phyloP scores from a whole-genome alignment of 2,113 vertebrate genomes.

The Naja naja region DNA sequence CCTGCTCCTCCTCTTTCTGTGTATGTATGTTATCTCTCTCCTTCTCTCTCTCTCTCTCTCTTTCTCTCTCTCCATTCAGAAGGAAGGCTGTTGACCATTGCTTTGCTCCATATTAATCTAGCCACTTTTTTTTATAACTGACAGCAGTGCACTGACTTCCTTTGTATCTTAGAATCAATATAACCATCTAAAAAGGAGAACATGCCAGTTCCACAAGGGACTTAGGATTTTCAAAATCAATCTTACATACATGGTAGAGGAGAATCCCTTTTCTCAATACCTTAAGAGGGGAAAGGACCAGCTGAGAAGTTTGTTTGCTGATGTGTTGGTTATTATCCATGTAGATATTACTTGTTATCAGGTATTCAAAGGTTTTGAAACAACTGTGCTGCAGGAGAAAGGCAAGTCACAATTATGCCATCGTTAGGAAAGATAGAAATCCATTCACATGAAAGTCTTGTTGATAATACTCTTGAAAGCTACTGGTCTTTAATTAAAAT shows the following conservation, averaged over 20 bases:
- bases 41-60: too few relatives aligned
- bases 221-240: neutral
- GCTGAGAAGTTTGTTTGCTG: neutral
- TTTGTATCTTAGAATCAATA: neutral
- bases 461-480: neutral
- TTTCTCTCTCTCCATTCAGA: conserved; percentile 13
- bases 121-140: conserved; percentile 17
- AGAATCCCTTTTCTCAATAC: neutral
- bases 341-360: neutral
- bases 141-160: neutral
- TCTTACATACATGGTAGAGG: neutral
- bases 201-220: neutral
- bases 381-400: neutral
- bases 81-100: too few relatives aligned
- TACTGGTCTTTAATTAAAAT: neutral
- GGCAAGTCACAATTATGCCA: neutral
- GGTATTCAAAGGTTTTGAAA: neutral
- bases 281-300: neutral
- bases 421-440: neutral
- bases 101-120: conserved; percentile 25
- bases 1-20: neutral
- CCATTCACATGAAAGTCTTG: neutral
- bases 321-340: neutral
- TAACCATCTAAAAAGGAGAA: neutral
- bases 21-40: neutral